Percentiles rank a stretch among this genome's conserved stretches.
These are phyloP conservation scores for Loris lydekkerianus DNA, from an alignment of 2,797 vertebrate genomes.

Conservation along the genomic window DNA sequence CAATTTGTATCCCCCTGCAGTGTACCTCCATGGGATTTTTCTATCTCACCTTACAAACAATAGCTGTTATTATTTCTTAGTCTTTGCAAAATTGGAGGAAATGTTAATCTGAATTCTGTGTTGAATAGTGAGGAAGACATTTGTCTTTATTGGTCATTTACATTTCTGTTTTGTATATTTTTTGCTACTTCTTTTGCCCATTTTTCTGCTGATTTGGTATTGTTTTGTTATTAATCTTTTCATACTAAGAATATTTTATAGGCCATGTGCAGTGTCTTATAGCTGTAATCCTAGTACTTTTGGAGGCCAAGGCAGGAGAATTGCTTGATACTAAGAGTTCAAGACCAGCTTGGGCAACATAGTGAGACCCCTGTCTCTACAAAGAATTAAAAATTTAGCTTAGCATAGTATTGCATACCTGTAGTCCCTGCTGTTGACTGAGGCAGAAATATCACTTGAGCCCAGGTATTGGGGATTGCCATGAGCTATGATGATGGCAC, in stretches of 20 bases:
- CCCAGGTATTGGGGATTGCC: neutral
- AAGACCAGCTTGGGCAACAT: neutral
- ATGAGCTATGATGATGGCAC: neutral
- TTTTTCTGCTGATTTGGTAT: neutral
- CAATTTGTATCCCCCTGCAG: neutral
- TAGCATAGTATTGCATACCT: neutral
- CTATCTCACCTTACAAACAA: neutral
- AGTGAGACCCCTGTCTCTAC: neutral
- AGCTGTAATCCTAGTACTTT: neutral
- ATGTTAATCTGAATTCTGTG: slow-evolving; percentile 18
- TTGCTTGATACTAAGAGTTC: neutral
- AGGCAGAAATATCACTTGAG: neutral
- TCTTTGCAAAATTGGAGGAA: slow-evolving; percentile 21
- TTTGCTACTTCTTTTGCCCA: neutral
- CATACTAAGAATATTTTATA: neutral
- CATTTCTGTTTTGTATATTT: neutral
- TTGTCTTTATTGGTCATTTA: neutral
- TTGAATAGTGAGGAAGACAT: neutral
- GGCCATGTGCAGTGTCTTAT: neutral
- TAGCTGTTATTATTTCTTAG: neutral
- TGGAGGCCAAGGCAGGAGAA: neutral
- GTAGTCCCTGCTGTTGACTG: neutral
- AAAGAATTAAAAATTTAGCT: neutral
- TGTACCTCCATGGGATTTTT: neutral
- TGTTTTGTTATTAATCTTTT: neutral